phyloP scores from a whole-genome alignment of 2,797 vertebrate species.

The Anisognathus igniventris region DNA sequence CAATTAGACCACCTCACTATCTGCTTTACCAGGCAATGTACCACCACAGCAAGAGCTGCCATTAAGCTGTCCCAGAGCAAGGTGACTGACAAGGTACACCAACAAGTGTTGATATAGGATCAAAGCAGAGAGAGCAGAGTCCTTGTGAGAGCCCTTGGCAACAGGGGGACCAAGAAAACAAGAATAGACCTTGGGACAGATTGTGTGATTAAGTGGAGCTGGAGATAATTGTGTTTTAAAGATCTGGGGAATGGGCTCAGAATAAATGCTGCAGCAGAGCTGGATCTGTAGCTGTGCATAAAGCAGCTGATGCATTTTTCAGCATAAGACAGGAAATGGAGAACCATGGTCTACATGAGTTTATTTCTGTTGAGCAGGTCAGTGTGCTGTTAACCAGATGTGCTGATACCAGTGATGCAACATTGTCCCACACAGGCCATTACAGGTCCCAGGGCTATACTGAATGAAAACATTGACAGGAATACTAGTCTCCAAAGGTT shows the following conservation, averaged over 20 bases:
- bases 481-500: not conserved
- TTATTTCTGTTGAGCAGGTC: not conserved
- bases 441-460: not conserved
- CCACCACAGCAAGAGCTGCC: not conserved
- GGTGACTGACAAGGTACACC: not conserved
- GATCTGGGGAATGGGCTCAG: not conserved
- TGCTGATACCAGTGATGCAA: not conserved
- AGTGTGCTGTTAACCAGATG: not conserved
- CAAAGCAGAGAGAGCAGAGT: not conserved
- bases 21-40: not conserved
- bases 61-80: not conserved
- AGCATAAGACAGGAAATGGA: not conserved
- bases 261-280: not conserved
- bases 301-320: not conserved
- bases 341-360: not conserved
- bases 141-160: constrained; percentile 1
- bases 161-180: not conserved
- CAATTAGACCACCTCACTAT: not conserved
- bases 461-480: not conserved
- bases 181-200: constrained; percentile 29
- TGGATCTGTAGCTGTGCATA: not conserved
- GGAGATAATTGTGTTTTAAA: constrained; percentile 33
- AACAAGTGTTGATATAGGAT: not conserved
- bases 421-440: not conserved
- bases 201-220: constrained; percentile 31